These are phyloP conservation scores for Ceratosolen fusciceps DNA, from an alignment of 1,140 invertebrate species.

Conservation along the genomic window DNA sequence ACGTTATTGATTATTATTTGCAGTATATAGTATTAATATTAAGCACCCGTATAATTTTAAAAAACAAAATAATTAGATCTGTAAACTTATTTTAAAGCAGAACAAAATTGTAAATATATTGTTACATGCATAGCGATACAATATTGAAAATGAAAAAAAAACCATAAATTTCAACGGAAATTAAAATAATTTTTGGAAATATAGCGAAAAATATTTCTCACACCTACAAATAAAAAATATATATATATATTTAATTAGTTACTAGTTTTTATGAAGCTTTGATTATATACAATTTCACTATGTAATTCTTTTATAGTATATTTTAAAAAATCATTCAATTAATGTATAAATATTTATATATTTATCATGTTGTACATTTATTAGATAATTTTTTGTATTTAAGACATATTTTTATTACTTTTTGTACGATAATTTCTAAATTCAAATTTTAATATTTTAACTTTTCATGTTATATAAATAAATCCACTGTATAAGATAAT, in stretches of 20 bases:
- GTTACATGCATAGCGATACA: conserved; percentile 11
- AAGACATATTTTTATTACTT: conserved; percentile 16
- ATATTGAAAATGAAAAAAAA: conserved; percentile 4
- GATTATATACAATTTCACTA: neutral
- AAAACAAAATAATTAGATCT: conserved; percentile 25
- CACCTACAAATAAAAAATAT: conserved; percentile 2
- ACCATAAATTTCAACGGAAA: neutral
- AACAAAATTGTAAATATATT: conserved; percentile 46
- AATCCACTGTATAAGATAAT: conserved; percentile 18
- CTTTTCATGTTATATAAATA: conserved; percentile 37
- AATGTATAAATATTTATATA: conserved; percentile 6
- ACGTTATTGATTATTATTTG: neutral
- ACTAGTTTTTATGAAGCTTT: neutral
- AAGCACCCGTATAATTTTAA: conserved; percentile 34
- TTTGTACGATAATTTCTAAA: conserved; percentile 5
- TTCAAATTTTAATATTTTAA: conserved; percentile 1
- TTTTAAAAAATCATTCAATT: neutral
- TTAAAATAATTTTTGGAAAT: neutral
- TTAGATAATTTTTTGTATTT: neutral
- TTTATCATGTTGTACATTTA: conserved; percentile 18
- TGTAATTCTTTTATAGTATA: no score
- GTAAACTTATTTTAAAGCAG: conserved; percentile 37
- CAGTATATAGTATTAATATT: conserved; percentile 30
- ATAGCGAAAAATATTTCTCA: neutral
- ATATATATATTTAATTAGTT: conserved; percentile 10